Evolutionary conservation across 1,140 invertebrate genomes (phyloP), one percentile per base, ranked within the genome.

Genomic region (Heliothis subflexa): DNA sequence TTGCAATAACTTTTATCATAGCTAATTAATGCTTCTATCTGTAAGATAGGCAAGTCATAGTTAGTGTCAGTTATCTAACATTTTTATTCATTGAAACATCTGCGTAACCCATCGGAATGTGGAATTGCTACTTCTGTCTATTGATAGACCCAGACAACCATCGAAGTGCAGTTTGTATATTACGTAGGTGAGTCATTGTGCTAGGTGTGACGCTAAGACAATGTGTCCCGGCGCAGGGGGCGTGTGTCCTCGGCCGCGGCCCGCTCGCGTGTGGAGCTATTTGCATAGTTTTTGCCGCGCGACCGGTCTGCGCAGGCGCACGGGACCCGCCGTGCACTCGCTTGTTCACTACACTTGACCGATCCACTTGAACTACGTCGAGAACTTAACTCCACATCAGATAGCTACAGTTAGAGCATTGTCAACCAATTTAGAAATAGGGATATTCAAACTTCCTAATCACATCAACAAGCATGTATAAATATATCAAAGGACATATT

Each of bases 251-350:
- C 55, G 55, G 9, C 55, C 2, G 21, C 10, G 7, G 54, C 54
- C 33, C 57, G 28, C 59, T 16, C 59, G 59, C 59, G 7, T 40
- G 25, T 33, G 33, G 25, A 45, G 62, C 33, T 66, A 66, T 49
- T 66, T 66, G 62, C 62, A 49, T 66, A 66, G 62, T 66, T 66
- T 66, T 66, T 66, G 62, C 62, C 9, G 62, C n/a, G 33, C 33
- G 62, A 66, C 62, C 62, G 62, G 62, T 66, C 62, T 45, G 62
- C 62, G 62, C 62, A 5, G n/a, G 62, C 40, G 62, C 62, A 45
- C 57, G 57, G 55, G 55, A 55, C 54, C 2, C 25, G 7, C 16
- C 21, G 57, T 33, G 57, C 57, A 33, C 57, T 61, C 21, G 25
- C 57, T 10, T 18, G 57, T 18, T 7, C 57, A 33, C 57, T 14